Evolutionary conservation across 2,797 vertebrate genomes (phyloP).

Genomic region (Tamandua tetradactyla): DNA sequence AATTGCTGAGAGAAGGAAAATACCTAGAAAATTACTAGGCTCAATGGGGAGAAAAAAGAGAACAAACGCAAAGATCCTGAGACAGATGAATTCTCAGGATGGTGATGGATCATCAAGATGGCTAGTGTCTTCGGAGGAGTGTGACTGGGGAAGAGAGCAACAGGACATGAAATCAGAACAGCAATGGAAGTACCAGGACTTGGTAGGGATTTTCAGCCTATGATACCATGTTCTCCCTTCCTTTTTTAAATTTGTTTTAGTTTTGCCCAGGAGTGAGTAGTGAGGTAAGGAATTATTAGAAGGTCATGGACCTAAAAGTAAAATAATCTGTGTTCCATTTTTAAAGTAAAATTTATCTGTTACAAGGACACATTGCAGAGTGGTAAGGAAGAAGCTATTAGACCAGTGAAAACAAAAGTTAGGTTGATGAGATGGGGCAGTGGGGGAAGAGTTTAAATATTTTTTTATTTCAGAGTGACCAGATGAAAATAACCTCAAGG

Average conservation of each 20-base stretch:
- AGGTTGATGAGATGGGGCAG: neutral
- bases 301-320: neutral
- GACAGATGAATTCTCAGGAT: neutral
- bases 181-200: neutral
- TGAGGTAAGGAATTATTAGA: neutral
- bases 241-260: neutral
- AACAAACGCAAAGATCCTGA: neutral
- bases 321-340: neutral
- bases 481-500: slow-evolving; percentile 12
- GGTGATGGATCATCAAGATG: neutral
- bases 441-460: neutral
- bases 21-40: neutral
- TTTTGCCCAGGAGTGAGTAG: neutral
- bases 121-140: neutral
- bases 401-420: neutral
- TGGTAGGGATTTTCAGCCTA: neutral
- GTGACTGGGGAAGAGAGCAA: neutral
- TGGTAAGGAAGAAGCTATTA: neutral
- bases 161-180: neutral
- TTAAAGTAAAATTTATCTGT: neutral
- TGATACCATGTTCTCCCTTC: neutral
- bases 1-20: neutral
- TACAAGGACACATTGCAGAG: neutral
- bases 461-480: neutral
- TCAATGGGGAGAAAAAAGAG: neutral